phyloP scores from a whole-genome alignment of 2,888 invertebrate species.

The Philonicus albiceps region DNA sequence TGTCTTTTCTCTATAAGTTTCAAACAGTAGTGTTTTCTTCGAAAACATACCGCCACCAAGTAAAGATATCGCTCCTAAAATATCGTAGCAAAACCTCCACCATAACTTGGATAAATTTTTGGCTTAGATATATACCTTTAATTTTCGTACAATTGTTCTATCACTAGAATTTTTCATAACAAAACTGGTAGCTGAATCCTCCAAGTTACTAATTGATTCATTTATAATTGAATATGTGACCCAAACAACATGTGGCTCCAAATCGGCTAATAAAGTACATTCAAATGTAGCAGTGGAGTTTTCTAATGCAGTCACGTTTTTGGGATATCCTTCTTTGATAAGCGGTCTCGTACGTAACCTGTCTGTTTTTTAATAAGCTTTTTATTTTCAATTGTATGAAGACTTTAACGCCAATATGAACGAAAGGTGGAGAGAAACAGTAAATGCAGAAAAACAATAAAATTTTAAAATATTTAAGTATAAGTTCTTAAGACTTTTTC shows the following conservation, averaged over 20 bases:
- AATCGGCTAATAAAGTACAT: slow-evolving; percentile 84
- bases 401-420: background rate
- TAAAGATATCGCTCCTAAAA: background rate
- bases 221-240: slow-evolving; percentile 63
- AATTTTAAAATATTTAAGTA: too few species aligned
- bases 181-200: slow-evolving; percentile 14
- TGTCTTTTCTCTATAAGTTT: background rate
- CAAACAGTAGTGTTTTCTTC: too few species aligned
- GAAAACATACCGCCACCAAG: background rate
- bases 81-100: background rate
- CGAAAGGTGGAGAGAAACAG: background rate
- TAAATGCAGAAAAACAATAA: background rate
- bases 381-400: background rate
- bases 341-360: slow-evolving; percentile 85
- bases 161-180: slow-evolving; percentile 22
- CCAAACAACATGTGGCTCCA: slow-evolving; percentile 86
- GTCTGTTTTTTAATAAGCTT: slow-evolving; percentile 62
- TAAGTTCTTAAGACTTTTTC: background rate
- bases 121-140: slow-evolving; percentile 36
- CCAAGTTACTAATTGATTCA: slow-evolving; percentile 64
- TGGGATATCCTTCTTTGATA: slow-evolving; percentile 80
- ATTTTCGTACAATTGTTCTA: slow-evolving; percentile 5
- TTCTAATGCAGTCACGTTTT: slow-evolving; percentile 79
- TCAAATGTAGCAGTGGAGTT: slow-evolving; percentile 76
- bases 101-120: background rate